A percentile compares a stretch with the other conserved stretches of the same genome.
phyloP scores from a whole-genome alignment of 2,888 invertebrate genomes.

The Smittia sp. region DNA sequence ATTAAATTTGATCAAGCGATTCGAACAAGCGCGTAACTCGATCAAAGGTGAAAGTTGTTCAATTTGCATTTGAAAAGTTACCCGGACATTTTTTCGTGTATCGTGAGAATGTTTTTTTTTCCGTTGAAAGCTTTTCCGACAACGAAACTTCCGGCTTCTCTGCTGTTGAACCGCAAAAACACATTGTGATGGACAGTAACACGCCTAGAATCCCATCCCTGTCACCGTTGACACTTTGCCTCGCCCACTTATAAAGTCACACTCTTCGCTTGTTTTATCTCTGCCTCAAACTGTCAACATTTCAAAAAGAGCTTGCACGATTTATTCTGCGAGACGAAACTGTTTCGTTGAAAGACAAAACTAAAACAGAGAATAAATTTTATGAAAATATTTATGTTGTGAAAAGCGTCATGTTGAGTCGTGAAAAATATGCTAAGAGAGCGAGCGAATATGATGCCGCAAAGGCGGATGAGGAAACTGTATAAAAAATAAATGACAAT shows the following conservation, averaged over 20 bases:
- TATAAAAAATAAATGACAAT: conserved; percentile 27
- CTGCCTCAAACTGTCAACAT: conserved; percentile 5
- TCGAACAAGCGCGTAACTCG: too few relatives aligned
- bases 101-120: too few relatives aligned
- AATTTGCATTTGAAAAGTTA: too few relatives aligned
- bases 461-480: not conserved
- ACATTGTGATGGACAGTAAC: not conserved
- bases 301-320: not conserved
- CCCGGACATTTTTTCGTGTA: too few relatives aligned
- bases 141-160: not conserved
- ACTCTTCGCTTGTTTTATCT: not conserved
- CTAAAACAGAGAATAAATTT: not conserved
- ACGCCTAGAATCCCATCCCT: not conserved
- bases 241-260: not conserved
- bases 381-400: not conserved
- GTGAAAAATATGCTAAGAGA: not conserved
- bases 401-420: conserved; percentile 8
- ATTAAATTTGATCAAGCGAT: too few relatives aligned
- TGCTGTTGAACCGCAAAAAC: not conserved
- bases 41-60: too few relatives aligned
- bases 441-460: not conserved
- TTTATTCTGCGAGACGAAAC: not conserved
- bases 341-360: not conserved
- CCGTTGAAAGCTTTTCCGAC: not conserved
- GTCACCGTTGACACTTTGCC: too few relatives aligned